Conservation (phyloP, 2,888 invertebrate genomes). For the Linnaemya vulpina region DNA sequence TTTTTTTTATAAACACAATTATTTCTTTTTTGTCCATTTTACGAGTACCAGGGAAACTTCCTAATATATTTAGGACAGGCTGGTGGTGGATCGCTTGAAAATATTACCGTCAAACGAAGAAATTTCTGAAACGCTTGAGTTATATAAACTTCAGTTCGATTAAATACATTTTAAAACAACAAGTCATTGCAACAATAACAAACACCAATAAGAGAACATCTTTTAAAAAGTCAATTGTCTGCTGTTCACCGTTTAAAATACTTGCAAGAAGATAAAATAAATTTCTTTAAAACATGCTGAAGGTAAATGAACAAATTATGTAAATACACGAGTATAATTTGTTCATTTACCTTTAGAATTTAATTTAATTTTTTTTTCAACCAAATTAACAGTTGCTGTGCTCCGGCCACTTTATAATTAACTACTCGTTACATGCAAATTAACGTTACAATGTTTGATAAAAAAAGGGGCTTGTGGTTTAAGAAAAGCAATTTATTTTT, state of each 20-base stretch:
- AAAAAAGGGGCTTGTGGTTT: not conserved
- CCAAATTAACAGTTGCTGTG: not conserved
- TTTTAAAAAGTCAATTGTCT: not conserved
- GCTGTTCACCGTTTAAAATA: conserved; percentile 22
- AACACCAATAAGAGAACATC: no score
- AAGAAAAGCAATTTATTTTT: not conserved
- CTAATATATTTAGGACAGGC: no score
- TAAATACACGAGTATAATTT: conserved; percentile 10
- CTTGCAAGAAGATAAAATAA: not conserved
- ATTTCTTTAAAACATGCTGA: not conserved
- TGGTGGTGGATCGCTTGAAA: no score
- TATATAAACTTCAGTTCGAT: not conserved
- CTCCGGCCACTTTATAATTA: conserved; percentile 19
- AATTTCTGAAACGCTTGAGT: no score
- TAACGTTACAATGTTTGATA: not conserved
- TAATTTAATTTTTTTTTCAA: not conserved
- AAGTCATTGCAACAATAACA: no score
- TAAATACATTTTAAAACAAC: not conserved
- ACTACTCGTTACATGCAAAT: not conserved
- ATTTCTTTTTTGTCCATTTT: no score
- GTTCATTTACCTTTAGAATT: not conserved
- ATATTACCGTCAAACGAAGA: no score
- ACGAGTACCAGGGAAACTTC: no score
- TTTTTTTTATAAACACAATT: no score
- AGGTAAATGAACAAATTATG: no score